These are phyloP conservation scores for Hyles lineata DNA, from an alignment of 2,888 invertebrate genomes.

Conservation along the genomic window DNA sequence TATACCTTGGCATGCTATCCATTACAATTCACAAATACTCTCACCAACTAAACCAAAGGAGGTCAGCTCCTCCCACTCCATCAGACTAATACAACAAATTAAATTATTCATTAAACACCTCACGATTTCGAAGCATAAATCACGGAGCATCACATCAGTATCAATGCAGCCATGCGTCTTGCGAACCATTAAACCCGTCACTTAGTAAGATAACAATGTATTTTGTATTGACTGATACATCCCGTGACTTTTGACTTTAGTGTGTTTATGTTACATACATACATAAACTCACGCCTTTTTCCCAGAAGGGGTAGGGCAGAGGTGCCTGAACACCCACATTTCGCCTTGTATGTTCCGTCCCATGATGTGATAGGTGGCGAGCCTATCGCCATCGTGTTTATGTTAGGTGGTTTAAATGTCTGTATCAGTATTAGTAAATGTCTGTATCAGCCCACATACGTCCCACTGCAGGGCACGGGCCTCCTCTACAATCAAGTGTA, in stretches of 20 bases:
- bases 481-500: too few species aligned
- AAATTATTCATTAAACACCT: constrained; percentile 29
- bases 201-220: constrained; percentile 46
- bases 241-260: constrained; percentile 43
- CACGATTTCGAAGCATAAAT: constrained; percentile 40
- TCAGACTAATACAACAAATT: constrained; percentile 11
- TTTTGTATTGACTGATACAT: constrained; percentile 40
- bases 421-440: too few species aligned
- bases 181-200: constrained; percentile 40
- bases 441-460: too few species aligned
- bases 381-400: too few species aligned
- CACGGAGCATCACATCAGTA: constrained; percentile 40
- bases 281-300: too few species aligned
- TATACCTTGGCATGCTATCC: neutral
- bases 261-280: neutral
- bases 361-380: too few species aligned
- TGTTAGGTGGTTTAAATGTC: too few species aligned
- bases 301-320: too few species aligned
- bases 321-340: too few species aligned
- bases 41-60: neutral
- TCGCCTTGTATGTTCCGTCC: too few species aligned
- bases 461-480: too few species aligned
- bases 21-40: neutral
- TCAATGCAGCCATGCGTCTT: constrained; percentile 44
- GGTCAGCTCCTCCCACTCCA: neutral